Evolutionary conservation across 2,113 vertebrate species (phyloP).

Genomic region (Prietella phreatophila): DNA sequence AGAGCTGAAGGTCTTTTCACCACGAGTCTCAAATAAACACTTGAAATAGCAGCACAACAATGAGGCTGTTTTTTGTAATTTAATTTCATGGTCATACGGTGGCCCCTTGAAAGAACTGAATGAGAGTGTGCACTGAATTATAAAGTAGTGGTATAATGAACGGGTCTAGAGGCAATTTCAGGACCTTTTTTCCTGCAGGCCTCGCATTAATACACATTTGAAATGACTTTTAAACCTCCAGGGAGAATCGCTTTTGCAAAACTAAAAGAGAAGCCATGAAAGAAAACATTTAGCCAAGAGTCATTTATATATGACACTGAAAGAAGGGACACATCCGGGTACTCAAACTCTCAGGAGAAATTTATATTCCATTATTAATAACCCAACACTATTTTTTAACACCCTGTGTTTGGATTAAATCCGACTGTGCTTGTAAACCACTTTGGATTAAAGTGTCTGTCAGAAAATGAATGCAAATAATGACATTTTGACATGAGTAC

Average conservation of each 20-base stretch:
- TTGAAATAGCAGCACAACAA: constrained; percentile 20
- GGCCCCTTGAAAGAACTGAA: constrained; percentile 34
- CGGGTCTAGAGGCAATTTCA: constrained; percentile 59
- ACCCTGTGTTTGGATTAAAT: neutral
- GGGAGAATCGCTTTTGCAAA: constrained; percentile 2
- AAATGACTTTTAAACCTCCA: constrained; percentile 30
- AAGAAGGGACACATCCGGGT: neutral
- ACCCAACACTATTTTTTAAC: neutral
- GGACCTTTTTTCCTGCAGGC: neutral
- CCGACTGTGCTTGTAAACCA: neutral
- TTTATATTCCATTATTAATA: neutral
- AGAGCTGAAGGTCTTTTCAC: constrained; percentile 22
- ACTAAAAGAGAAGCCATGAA: neutral
- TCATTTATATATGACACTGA: constrained; percentile 10
- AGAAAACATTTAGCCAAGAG: constrained; percentile 36
- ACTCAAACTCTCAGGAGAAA: neutral
- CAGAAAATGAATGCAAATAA: neutral
- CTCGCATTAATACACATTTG: constrained; percentile 30
- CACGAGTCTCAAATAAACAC: constrained; percentile 31
- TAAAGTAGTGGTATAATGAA: constrained; percentile 52
- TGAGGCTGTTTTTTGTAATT: constrained; percentile 34
- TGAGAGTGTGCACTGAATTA: constrained; percentile 43
- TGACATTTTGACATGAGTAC: neutral
- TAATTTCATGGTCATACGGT: constrained; percentile 45
- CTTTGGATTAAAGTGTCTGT: constrained; percentile 11